These are phyloP conservation scores for Caenorhabditis sp. DNA, from an alignment of 2,888 invertebrate species.

Conservation along the genomic window DNA sequence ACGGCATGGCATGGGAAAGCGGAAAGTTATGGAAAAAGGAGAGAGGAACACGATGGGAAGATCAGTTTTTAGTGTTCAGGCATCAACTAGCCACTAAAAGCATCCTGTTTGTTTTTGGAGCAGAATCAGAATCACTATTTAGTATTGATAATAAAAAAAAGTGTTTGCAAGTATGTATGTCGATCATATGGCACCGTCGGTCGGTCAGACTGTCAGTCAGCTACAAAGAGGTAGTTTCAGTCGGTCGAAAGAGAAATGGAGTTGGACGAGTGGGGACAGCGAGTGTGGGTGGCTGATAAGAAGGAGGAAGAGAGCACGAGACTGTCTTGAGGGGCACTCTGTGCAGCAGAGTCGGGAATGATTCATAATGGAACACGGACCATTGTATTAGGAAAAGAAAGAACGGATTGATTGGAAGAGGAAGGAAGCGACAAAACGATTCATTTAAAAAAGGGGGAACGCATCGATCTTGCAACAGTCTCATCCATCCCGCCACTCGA, in stretches of 20 bases:
- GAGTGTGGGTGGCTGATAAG: constrained; percentile 32
- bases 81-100: too few species aligned
- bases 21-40: background rate
- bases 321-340: background rate
- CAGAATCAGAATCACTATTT: background rate
- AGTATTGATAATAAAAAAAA: background rate
- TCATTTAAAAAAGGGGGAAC: constrained; percentile 7
- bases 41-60: background rate
- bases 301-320: constrained; percentile 2
- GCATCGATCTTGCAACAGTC: constrained; percentile 44
- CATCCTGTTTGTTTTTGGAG: constrained; percentile 2
- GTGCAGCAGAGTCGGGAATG: background rate
- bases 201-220: constrained; percentile 2
- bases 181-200: constrained; percentile 14
- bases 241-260: background rate
- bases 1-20: constrained; percentile 27
- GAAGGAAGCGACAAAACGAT: background rate
- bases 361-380: background rate
- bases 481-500: constrained; percentile 13
- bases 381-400: background rate
- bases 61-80: too few species aligned
- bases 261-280: background rate
- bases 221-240: background rate
- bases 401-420: background rate
- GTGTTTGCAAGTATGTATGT: constrained; percentile 5